phyloP scores from a whole-genome alignment of 1,140 invertebrate genomes.

The Platyscapa corneri region DNA sequence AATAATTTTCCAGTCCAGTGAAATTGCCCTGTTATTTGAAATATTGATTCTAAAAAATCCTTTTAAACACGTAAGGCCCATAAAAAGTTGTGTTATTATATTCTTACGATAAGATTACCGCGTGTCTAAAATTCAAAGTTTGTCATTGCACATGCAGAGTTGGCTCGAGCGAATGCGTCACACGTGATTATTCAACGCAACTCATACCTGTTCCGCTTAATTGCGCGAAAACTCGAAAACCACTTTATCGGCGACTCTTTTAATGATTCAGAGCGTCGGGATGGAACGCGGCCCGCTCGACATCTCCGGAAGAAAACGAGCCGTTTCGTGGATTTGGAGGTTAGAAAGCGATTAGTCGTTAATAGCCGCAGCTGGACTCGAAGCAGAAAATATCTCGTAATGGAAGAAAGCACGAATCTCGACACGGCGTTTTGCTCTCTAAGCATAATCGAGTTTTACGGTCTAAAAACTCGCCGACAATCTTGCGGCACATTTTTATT shows the following conservation, averaged over 20 bases:
- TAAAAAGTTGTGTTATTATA: conserved; percentile 9
- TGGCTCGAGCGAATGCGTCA: conserved; percentile 20
- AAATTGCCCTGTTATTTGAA: not conserved
- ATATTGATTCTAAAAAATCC: not conserved
- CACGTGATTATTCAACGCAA: conserved; percentile 24
- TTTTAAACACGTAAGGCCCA: conserved; percentile 1
- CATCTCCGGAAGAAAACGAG: not conserved
- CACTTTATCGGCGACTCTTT: not conserved
- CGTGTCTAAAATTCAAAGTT: not conserved
- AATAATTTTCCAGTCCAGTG: not conserved
- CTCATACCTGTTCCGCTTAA: not conserved
- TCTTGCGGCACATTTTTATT: conserved; percentile 7
- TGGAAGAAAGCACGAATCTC: conserved; percentile 39
- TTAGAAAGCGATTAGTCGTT: conserved; percentile 41
- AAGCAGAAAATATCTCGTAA: conserved; percentile 33
- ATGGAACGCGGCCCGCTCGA: not conserved
- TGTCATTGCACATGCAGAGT: not conserved
- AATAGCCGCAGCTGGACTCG: not conserved
- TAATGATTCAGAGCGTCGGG: not conserved
- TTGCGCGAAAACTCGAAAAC: not conserved
- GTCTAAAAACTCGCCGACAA: conserved; percentile 28
- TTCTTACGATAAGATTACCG: not conserved
- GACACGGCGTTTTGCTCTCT: conserved; percentile 16
- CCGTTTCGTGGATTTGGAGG: not conserved
- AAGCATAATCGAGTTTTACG: conserved; percentile 46